Evolutionary conservation across 2,888 invertebrate species (phyloP).

Genomic region (Perdita meconis): DNA sequence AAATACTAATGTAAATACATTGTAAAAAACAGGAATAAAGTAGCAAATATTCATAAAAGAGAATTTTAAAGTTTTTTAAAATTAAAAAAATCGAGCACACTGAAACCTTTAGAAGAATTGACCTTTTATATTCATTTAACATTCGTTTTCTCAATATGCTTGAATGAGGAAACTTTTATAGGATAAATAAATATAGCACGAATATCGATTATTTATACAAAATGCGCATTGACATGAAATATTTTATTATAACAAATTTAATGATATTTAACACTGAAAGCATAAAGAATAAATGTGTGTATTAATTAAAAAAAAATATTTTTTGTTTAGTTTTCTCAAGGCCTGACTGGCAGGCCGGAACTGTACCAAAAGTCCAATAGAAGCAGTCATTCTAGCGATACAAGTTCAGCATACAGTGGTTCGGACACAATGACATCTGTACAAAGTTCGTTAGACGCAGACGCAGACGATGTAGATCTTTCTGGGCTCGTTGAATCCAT

Average conservation of each 20-base stretch:
- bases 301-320: not conserved
- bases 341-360: constrained; percentile 87
- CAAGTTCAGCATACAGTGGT: constrained; percentile 98
- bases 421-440: constrained; percentile 98
- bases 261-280: not conserved
- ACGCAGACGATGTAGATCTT: constrained; percentile 93
- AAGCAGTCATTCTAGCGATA: constrained; percentile 95
- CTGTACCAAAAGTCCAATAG: constrained; percentile 93
- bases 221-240: too few relatives aligned
- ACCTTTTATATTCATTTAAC: too few relatives aligned
- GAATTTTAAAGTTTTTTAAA: too few relatives aligned
- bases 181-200: too few relatives aligned
- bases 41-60: not conserved
- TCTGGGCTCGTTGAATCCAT: constrained; percentile 97
- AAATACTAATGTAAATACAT: constrained; percentile 27
- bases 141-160: too few relatives aligned
- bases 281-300: not conserved
- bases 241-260: not conserved
- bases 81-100: too few relatives aligned
- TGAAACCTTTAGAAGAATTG: too few relatives aligned
- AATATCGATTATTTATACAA: too few relatives aligned
- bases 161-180: too few relatives aligned
- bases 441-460: constrained; percentile 91
- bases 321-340: constrained; percentile 81
- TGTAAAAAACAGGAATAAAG: not conserved